Percentiles rank a stretch among this genome's conserved stretches.
Conservation (phyloP, 2,113 vertebrate species). For the Pangasianodon hypophthalmus region DNA sequence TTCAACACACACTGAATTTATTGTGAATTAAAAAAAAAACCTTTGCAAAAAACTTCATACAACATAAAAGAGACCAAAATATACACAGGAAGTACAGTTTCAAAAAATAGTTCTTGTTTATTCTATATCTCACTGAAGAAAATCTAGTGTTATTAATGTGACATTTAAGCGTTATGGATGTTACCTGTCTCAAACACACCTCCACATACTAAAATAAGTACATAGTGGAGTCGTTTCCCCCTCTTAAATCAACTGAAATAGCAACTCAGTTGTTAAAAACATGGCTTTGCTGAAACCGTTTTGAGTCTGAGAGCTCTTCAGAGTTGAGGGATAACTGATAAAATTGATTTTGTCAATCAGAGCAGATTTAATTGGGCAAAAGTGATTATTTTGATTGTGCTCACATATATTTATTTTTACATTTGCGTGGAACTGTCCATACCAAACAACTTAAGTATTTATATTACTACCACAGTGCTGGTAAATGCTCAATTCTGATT, state of each 20-base stretch:
- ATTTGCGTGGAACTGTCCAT: background rate
- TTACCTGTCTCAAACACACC: background rate
- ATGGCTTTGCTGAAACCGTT: background rate
- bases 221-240: background rate
- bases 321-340: background rate
- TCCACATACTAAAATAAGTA: background rate
- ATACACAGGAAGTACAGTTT: background rate
- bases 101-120: background rate
- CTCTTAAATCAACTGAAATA: background rate
- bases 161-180: background rate
- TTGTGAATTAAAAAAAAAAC: background rate
- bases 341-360: background rate
- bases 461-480: background rate
- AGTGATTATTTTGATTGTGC: background rate
- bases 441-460: background rate
- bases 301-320: background rate
- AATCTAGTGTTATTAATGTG: background rate
- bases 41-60: background rate
- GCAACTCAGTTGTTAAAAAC: background rate
- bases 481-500: background rate
- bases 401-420: background rate
- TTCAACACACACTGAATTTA: background rate
- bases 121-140: background rate
- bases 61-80: background rate
- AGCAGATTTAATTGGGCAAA: background rate